Evolutionary conservation across 2,797 vertebrate genomes (phyloP).

Genomic region (Chromis chromis): DNA sequence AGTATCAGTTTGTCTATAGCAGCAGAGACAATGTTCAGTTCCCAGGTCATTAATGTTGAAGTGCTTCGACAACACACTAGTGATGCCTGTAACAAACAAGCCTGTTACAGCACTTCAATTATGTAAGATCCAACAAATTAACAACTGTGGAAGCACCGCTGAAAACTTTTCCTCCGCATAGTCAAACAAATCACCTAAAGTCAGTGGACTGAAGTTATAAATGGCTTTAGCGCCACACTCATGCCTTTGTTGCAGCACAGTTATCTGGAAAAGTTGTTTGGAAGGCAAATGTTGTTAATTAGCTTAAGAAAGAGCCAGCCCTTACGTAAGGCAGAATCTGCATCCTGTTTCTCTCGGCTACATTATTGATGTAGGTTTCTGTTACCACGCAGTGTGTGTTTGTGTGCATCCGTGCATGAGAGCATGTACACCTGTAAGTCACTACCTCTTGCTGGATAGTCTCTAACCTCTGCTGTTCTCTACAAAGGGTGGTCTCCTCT

Average conservation of each 20-base stretch:
- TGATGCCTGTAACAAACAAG: conserved; percentile 23
- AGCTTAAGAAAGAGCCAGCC: conserved; percentile 68
- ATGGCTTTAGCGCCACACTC: conserved; percentile 13
- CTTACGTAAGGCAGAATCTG: conserved; percentile 81
- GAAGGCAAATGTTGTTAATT: conserved; percentile 69
- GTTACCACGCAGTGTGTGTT: conserved; percentile 56
- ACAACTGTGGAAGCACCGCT: background rate
- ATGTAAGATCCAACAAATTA: conserved; percentile 39
- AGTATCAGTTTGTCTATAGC: conserved; percentile 13
- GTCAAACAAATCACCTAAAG: conserved; percentile 50
- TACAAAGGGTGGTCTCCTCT: conserved; percentile 42
- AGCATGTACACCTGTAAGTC: conserved; percentile 57
- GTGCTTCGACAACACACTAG: conserved; percentile 8
- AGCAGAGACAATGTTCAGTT: conserved; percentile 26
- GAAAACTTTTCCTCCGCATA: background rate
- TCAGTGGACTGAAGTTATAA: conserved; percentile 40
- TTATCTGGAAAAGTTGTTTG: conserved; percentile 65
- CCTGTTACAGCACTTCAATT: conserved; percentile 38
- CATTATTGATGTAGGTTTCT: conserved; percentile 80
- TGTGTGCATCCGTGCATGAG: conserved; percentile 34
- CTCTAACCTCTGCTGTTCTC: conserved; percentile 52
- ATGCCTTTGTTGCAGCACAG: conserved; percentile 44
- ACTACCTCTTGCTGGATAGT: conserved; percentile 20
- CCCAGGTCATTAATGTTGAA: conserved; percentile 13
- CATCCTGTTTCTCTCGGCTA: conserved; percentile 74